phyloP scores from a whole-genome alignment of 2,797 vertebrate species.

The Gobio occitaniae region DNA sequence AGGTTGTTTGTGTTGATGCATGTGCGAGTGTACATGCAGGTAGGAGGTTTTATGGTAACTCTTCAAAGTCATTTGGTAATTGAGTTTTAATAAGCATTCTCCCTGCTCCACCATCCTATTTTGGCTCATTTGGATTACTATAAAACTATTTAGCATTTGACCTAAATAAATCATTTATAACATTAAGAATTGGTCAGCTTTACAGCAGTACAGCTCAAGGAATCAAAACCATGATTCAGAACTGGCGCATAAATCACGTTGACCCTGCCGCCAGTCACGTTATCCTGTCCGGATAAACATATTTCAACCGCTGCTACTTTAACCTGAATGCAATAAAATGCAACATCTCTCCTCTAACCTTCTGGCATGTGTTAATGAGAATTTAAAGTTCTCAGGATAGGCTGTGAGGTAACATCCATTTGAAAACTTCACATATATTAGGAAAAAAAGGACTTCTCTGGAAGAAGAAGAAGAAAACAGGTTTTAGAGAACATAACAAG shows the following conservation, averaged over 20 bases:
- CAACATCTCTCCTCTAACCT: slow-evolving; percentile 31
- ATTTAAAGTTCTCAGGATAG: slow-evolving; percentile 41
- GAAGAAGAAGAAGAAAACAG: neutral
- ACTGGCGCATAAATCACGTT: slow-evolving; percentile 16
- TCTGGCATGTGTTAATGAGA: slow-evolving; percentile 56
- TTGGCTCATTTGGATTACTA: slow-evolving; percentile 62
- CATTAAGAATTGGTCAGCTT: slow-evolving; percentile 2
- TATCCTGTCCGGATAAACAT: neutral
- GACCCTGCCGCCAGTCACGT: neutral
- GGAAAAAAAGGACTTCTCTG: neutral
- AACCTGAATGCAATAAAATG: slow-evolving; percentile 25
- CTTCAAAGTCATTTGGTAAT: slow-evolving; percentile 69
- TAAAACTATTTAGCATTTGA: neutral
- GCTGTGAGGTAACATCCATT: slow-evolving; percentile 47
- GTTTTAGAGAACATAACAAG: slow-evolving; percentile 45
- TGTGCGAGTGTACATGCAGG: slow-evolving; percentile 43
- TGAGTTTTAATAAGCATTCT: slow-evolving; percentile 60
- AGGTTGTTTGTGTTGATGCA: slow-evolving; percentile 51
- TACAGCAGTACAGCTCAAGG: slow-evolving; percentile 5
- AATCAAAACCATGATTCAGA: slow-evolving; percentile 1
- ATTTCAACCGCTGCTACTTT: neutral
- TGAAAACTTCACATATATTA: slow-evolving; percentile 3
- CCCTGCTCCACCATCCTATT: slow-evolving; percentile 61
- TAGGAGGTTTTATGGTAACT: slow-evolving; percentile 52
- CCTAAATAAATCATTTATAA: slow-evolving; percentile 16